Percentiles rank a stretch among this genome's conserved stretches.
These are phyloP conservation scores for Fistularia tabacaria DNA, from an alignment of 2,797 vertebrate genomes.

Conservation along the genomic window DNA sequence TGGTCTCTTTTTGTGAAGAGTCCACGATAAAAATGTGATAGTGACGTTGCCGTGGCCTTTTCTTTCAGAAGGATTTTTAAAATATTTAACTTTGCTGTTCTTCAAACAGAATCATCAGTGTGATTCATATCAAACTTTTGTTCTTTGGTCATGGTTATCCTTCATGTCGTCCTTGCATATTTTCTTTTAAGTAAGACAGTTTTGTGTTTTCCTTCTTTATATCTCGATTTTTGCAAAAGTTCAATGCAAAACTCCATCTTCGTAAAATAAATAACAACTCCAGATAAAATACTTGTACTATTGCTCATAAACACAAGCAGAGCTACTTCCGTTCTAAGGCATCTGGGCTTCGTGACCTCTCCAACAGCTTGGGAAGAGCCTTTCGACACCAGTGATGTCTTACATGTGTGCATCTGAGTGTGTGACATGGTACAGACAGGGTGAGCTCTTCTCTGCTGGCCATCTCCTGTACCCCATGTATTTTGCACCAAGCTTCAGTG, in stretches of 20 bases:
- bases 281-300: conserved; percentile 63
- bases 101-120: conserved; percentile 39
- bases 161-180: conserved; percentile 75
- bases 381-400: conserved; percentile 37
- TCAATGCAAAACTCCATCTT: conserved; percentile 49
- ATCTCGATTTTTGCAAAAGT: conserved; percentile 28
- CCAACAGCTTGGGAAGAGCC: conserved; percentile 52
- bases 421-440: conserved; percentile 42
- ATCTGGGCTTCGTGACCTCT: conserved; percentile 68
- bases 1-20: conserved; percentile 46
- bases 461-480: conserved; percentile 32
- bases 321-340: conserved; percentile 70
- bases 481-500: conserved; percentile 18
- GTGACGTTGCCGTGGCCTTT: conserved; percentile 58
- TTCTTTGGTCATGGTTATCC: conserved; percentile 80
- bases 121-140: conserved; percentile 69
- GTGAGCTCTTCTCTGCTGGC: conserved; percentile 19
- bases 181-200: conserved; percentile 50
- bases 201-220: conserved; percentile 27
- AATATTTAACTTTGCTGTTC: conserved; percentile 45
- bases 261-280: conserved; percentile 73
- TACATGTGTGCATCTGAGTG: conserved; percentile 36
- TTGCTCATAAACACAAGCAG: conserved; percentile 64
- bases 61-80: conserved; percentile 52
- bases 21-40: conserved; percentile 44